These are phyloP conservation scores for Dermatophagoides farinae DNA, from an alignment of 1,140 invertebrate genomes.

Conservation along the genomic window DNA sequence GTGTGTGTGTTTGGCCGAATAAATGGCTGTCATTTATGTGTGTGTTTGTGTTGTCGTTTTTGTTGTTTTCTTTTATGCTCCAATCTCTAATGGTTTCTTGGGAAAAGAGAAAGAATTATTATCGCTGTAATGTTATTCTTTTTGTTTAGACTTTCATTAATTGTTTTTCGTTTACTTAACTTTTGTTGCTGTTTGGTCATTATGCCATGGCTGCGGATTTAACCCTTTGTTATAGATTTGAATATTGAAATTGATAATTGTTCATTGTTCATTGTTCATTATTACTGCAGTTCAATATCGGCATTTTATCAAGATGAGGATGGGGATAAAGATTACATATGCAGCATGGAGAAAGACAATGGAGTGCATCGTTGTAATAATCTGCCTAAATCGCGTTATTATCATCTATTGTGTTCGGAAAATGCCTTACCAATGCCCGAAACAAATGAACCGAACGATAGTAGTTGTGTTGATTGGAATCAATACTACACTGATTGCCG, in stretches of 20 bases:
- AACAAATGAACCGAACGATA: constrained; percentile 23
- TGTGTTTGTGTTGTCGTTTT: too few relatives aligned
- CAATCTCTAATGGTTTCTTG: too few relatives aligned
- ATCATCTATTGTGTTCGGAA: constrained; percentile 42
- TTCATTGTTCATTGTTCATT: neutral
- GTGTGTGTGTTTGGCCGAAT: too few relatives aligned
- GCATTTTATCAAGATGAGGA: constrained; percentile 31
- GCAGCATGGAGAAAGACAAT: constrained; percentile 70
- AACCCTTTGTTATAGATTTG: too few relatives aligned
- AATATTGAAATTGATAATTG: neutral
- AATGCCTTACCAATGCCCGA: constrained; percentile 13
- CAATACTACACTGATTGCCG: constrained; percentile 91
- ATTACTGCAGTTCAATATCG: constrained; percentile 22
- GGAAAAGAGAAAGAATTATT: too few relatives aligned
- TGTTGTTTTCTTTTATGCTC: too few relatives aligned
- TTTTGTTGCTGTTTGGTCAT: too few relatives aligned
- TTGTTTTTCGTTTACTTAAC: too few relatives aligned
- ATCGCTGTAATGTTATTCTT: too few relatives aligned
- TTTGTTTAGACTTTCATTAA: too few relatives aligned
- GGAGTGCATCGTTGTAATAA: constrained; percentile 81
- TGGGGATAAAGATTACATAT: constrained; percentile 90
- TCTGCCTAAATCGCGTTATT: constrained; percentile 54
- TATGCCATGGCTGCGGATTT: too few relatives aligned
- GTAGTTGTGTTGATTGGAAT: constrained; percentile 88
- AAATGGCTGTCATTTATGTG: too few relatives aligned